A percentile compares a stretch with the other conserved stretches of the same genome.
phyloP scores from a whole-genome alignment of 2,113 vertebrate species.

The Catagonus wagneri region DNA sequence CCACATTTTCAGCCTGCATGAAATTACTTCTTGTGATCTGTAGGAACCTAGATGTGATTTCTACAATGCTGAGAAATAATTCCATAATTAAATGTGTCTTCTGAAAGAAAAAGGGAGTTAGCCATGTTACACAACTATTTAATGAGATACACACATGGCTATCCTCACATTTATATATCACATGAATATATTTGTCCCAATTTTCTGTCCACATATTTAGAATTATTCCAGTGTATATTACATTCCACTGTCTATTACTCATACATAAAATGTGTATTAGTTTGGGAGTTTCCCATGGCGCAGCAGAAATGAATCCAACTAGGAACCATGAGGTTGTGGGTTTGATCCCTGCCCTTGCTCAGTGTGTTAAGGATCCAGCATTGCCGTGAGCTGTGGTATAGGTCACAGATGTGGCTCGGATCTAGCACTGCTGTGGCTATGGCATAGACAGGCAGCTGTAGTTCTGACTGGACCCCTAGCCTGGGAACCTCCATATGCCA shows the following conservation, averaged over 20 bases:
- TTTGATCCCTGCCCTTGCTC: no score
- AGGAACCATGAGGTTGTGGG: no score
- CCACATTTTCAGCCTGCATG: constrained; percentile 41
- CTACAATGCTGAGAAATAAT: not conserved
- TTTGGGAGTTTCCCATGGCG: no score
- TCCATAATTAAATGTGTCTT: not conserved
- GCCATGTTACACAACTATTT: not conserved
- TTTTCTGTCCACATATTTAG: constrained; percentile 32
- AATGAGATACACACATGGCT: not conserved
- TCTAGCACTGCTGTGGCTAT: no score
- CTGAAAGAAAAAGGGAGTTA: constrained; percentile 13
- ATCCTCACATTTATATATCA: not conserved
- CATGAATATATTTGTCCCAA: not conserved
- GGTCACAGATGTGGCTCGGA: no score
- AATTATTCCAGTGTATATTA: not conserved
- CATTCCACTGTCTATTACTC: not conserved
- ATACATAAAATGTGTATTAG: not conserved
- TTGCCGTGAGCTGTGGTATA: no score
- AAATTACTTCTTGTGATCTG: constrained; percentile 12
- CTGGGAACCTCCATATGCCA: no score
- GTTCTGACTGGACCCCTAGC: no score
- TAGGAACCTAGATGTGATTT: not conserved
- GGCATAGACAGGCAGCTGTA: no score
- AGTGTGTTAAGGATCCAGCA: no score
- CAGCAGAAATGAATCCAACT: no score